phyloP scores from a whole-genome alignment of 2,797 vertebrate genomes.

The Protosalanx chinensis region DNA sequence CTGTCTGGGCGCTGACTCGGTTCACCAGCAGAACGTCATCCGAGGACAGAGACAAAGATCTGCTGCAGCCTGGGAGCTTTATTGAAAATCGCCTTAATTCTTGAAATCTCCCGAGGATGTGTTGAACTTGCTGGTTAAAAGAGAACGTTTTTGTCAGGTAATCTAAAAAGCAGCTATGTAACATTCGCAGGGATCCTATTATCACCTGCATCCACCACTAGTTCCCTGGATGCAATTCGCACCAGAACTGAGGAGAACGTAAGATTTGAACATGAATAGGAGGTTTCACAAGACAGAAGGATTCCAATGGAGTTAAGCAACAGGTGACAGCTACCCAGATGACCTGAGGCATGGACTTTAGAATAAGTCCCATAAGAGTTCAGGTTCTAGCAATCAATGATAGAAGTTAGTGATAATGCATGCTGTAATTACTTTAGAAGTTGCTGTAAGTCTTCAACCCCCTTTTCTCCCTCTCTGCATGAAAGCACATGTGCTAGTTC shows the following conservation, averaged over 20 bases:
- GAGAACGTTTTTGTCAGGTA: conserved; percentile 49
- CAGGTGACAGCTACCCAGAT: conserved; percentile 1
- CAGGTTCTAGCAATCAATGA: not conserved
- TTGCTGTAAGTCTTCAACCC: no score
- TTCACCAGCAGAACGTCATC: conserved; percentile 66
- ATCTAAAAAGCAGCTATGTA: conserved; percentile 47
- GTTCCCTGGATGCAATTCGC: conserved; percentile 63
- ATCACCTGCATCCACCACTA: conserved; percentile 60
- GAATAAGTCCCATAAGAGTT: not conserved
- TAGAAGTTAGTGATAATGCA: not conserved
- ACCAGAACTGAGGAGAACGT: conserved; percentile 18
- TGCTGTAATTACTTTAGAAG: no score
- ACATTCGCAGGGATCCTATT: conserved; percentile 56
- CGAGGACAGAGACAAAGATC: conserved; percentile 42
- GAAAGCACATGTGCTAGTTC: no score
- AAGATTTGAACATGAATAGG: conserved; percentile 29
- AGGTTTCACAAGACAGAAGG: conserved; percentile 8
- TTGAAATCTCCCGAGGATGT: not conserved
- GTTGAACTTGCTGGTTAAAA: conserved; percentile 1
- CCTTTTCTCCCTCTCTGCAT: no score
- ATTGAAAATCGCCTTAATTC: not conserved
- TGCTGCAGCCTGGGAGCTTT: no score
- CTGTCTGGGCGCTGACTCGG: conserved; percentile 48
- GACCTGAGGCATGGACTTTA: conserved; percentile 32
- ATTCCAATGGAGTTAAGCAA: conserved; percentile 5